Percentiles rank a stretch among this genome's conserved stretches.
Conservation (phyloP, 2,888 invertebrate genomes). For the Spilosoma lubricipeda region DNA sequence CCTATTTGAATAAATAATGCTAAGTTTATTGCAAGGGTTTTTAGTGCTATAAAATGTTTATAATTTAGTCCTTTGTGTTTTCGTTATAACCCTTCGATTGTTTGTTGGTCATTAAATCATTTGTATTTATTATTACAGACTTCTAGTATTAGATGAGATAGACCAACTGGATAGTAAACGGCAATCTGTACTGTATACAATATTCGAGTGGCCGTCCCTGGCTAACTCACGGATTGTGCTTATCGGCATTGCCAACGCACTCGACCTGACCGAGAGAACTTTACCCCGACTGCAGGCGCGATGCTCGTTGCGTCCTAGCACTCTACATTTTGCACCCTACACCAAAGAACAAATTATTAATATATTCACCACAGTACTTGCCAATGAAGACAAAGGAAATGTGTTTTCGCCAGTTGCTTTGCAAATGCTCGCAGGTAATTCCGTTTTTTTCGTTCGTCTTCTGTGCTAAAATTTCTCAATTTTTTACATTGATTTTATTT, state of each 20-base stretch:
- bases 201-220: constrained; percentile 97
- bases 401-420: constrained; percentile 94
- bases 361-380: constrained; percentile 93
- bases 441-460: not conserved
- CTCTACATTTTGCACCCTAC: constrained; percentile 97
- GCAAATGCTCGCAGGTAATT: constrained; percentile 93
- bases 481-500: not conserved
- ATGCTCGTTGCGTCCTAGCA: constrained; percentile 89
- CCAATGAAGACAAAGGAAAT: constrained; percentile 88
- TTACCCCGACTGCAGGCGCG: constrained; percentile 94
- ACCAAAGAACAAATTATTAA: constrained; percentile 94
- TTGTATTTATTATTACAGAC: constrained; percentile 72
- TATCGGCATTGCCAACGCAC: constrained; percentile 97
- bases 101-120: not conserved
- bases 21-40: no score
- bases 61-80: not conserved
- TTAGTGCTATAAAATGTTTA: not conserved
- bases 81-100: not conserved
- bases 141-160: constrained; percentile 97
- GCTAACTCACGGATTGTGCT: constrained; percentile 90
- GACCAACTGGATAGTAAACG: constrained; percentile 95
- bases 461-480: no score
- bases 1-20: not conserved
- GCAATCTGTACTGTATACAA: constrained; percentile 95
- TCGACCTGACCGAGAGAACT: constrained; percentile 96